Evolutionary conservation across 2,113 vertebrate species (phyloP), one percentile per base, ranked within the genome.

Genomic region (Oncorhynchus tshawytscha): DNA sequence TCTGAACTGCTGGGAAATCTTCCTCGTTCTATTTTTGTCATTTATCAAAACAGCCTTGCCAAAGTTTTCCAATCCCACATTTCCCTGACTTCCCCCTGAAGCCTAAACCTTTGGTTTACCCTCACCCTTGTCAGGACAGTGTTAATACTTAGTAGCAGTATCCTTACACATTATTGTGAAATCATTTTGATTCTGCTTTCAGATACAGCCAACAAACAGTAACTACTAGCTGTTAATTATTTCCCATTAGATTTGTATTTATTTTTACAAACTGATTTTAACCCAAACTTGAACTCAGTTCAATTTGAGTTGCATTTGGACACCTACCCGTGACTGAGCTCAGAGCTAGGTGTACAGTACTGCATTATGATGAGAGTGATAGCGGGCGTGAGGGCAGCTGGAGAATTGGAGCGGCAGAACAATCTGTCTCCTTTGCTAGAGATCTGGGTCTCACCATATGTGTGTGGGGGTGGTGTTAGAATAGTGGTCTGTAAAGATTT

Each of bases 41-140:
- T 76, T 78, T 88, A 89, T 84, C 84, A 85, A 85, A 84, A 86
- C 49, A 51, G 67, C 82, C 82, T 83, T n/a, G 67, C 84, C 84
- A 80, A 81, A 54, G 4, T 79, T 78, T 68, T 85, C 22, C 77
- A 87, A 80, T 85, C 78, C 81, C 74, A 78, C 82, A 81, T 79
- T 85, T 82, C 81, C 73, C 77, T 79, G 84, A 84, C 82, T 84
- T 84, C 77, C 72, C 25, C 75, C 67, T n/a, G 39, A 39, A 39
- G 39, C 39, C 39, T 39, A 24, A 64, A 24, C 20, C 3, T 20
- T n/a, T 20, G 15, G 6, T 60, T 5, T 64, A n/a, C 12, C 8
- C 39, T n/a, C 2, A 12, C 7, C 60, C 24, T 64, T 64, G 9
- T 11, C 24, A 12, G 22, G 22, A 64, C 60, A 25, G 25, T 11